Conservation (phyloP, 2,888 invertebrate genomes). For the Clivina fossor region DNA sequence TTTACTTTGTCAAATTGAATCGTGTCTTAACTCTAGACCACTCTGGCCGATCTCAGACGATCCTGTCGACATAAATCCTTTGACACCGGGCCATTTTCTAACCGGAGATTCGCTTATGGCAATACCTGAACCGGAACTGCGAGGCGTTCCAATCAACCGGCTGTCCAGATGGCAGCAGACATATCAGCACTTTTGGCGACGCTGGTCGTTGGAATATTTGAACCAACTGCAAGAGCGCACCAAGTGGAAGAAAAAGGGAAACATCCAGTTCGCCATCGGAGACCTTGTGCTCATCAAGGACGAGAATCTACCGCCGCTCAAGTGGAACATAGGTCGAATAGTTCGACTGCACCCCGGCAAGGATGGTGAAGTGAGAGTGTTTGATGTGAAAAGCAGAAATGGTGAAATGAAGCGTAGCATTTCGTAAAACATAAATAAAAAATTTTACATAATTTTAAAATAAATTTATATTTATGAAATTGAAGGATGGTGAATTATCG, state of each 20-base stretch:
- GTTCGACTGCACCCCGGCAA: neutral
- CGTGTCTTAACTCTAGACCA: constrained; percentile 43
- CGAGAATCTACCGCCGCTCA: neutral
- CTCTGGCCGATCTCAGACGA: constrained; percentile 39
- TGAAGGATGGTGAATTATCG: no score
- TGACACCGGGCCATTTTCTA: constrained; percentile 39
- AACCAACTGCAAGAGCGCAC: neutral
- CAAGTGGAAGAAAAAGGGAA: no score
- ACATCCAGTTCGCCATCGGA: no score
- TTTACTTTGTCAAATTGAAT: no score
- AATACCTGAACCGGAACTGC: constrained; percentile 35
- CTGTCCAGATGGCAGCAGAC: constrained; percentile 38
- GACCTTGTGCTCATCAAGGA: neutral
- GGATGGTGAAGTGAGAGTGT: constrained; percentile 1
- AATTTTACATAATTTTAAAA: no score
- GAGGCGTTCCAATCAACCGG: constrained; percentile 13
- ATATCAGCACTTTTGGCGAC: constrained; percentile 33
- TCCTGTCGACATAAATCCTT: constrained; percentile 35
- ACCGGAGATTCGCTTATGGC: constrained; percentile 39
- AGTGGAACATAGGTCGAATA: neutral
- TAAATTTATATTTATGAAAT: no score
- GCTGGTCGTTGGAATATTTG: neutral
- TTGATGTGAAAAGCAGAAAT: neutral
- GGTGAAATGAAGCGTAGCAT: constrained; percentile 1
- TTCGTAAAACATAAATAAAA: no score